Percentiles rank a stretch among this genome's conserved stretches.
Evolutionary conservation across 1,140 invertebrate genomes (phyloP).

Genomic region (Macrobrachium rosenbergii): DNA sequence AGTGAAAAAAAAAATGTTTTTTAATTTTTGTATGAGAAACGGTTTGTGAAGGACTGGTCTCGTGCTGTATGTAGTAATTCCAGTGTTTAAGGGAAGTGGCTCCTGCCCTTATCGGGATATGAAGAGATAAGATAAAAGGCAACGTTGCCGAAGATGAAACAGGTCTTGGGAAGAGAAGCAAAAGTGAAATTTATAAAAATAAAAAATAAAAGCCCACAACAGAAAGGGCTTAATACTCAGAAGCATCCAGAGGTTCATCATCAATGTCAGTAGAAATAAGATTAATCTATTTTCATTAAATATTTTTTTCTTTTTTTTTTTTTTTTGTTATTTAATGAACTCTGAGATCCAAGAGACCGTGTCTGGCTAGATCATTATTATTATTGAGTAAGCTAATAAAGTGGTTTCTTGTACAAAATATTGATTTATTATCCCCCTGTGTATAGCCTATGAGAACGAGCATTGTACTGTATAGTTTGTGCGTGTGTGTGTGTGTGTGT

Average conservation of each 20-base stretch:
- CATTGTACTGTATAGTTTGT: not conserved
- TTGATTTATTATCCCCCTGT: not conserved
- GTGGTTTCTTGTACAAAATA: constrained; percentile 32
- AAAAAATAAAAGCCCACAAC: no score
- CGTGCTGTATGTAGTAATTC: not conserved
- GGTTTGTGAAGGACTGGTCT: no score
- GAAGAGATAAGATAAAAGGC: not conserved
- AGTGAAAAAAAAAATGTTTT: no score
- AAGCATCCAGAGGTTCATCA: not conserved
- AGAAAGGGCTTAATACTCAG: no score
- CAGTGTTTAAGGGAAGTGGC: constrained; percentile 3
- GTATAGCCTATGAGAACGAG: not conserved
- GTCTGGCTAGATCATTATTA: constrained; percentile 40
- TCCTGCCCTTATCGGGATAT: no score
- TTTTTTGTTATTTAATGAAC: constrained; percentile 50
- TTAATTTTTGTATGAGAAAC: no score
- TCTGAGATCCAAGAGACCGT: constrained; percentile 38
- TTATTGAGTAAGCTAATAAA: constrained; percentile 45
- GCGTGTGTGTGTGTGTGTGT: constrained; percentile 44
- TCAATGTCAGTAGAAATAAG: constrained; percentile 22
- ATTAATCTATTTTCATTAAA: constrained; percentile 20
- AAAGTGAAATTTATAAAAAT: no score
- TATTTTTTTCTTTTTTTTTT: not conserved
- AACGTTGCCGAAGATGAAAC: not conserved
- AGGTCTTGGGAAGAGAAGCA: not conserved